Conservation (phyloP, 1,140 invertebrate genomes). For the Rhopalosiphum maidis region DNA sequence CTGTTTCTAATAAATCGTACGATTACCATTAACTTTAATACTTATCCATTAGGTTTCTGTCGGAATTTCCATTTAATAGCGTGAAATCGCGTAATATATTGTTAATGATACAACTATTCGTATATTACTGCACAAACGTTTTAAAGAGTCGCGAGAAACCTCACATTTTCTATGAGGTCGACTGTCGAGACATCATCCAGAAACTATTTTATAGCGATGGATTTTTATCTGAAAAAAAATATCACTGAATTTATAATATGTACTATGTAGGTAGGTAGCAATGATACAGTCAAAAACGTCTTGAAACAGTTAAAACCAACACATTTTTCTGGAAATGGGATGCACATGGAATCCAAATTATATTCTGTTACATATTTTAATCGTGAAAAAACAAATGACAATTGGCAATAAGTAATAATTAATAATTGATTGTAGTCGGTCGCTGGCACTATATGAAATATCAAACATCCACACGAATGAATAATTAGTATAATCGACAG, state of each 20-base stretch:
- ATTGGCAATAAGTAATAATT: neutral
- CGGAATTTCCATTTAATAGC: constrained; percentile 14
- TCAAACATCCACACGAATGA: neutral
- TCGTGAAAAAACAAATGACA: neutral
- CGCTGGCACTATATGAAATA: neutral
- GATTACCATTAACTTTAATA: neutral
- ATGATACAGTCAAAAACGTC: neutral
- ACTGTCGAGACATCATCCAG: neutral
- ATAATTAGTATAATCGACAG: neutral
- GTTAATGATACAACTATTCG: neutral
- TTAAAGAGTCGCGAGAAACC: neutral
- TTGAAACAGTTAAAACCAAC: neutral
- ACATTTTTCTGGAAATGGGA: neutral
- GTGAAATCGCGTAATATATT: constrained; percentile 25
- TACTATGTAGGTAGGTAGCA: neutral
- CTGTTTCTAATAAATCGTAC: neutral
- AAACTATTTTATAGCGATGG: neutral
- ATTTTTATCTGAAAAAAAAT: neutral
- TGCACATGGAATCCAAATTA: neutral
- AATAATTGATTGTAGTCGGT: neutral
- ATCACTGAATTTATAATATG: neutral
- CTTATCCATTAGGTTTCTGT: neutral
- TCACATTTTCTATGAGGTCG: neutral
- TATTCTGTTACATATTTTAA: neutral
- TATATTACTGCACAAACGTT: neutral